These are phyloP conservation scores for Drosophila sordidapex DNA, from an alignment of 2,888 invertebrate genomes.

Conservation along the genomic window DNA sequence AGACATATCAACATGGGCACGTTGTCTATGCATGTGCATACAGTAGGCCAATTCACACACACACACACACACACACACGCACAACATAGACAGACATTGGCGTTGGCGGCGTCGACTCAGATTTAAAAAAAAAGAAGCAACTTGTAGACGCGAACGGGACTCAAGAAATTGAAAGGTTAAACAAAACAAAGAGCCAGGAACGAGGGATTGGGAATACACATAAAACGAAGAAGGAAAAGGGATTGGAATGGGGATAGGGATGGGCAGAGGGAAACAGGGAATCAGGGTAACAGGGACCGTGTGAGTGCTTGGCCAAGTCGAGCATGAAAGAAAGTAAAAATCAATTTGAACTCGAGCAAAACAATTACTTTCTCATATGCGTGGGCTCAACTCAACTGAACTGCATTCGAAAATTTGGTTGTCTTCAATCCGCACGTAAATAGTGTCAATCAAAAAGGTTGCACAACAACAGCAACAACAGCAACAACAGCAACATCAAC, in stretches of 20 bases:
- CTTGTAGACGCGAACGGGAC: conserved; percentile 63
- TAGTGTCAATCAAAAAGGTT: conserved; percentile 76
- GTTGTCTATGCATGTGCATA: conserved; percentile 54
- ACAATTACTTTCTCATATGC: conserved; percentile 75
- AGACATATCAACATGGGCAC: conserved; percentile 71
- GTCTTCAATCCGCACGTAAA: conserved; percentile 70
- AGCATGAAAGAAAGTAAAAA: conserved; percentile 73
- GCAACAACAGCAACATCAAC: conserved; percentile 14
- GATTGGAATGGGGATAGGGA: conserved; percentile 14
- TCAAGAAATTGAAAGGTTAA: conserved; percentile 73
- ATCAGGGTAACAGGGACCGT: conserved; percentile 22
- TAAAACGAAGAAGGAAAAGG: conserved; percentile 15
- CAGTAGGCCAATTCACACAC: conserved; percentile 74
- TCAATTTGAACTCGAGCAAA: conserved; percentile 77
- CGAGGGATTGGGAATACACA: conserved; percentile 27
- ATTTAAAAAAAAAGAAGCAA: conserved; percentile 49
- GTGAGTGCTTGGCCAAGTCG: conserved; percentile 41
- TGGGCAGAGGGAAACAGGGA: conserved; percentile 2
- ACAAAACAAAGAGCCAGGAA: conserved; percentile 59
- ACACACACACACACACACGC: conserved; percentile 12
- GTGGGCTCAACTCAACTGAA: conserved; percentile 36
- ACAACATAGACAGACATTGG: conserved; percentile 12
- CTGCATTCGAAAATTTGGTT: conserved; percentile 52
- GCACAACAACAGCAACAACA: conserved; percentile 40
- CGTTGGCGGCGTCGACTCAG: conserved; percentile 49